These are phyloP conservation scores for Corythornis vintsioides DNA, from an alignment of 2,113 vertebrate species.

Conservation along the genomic window DNA sequence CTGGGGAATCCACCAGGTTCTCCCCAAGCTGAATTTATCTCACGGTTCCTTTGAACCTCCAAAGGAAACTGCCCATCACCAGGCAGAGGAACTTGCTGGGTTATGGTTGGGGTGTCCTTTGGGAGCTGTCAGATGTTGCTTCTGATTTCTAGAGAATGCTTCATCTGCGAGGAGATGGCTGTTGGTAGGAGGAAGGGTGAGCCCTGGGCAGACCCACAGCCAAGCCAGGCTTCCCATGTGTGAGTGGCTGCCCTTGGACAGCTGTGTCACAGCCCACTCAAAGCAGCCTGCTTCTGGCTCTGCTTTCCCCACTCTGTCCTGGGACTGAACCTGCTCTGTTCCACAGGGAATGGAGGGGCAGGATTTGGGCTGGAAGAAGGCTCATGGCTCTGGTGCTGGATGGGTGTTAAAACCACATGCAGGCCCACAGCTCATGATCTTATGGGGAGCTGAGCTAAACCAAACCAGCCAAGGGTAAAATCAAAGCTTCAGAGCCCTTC, in stretches of 20 bases:
- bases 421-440: rapidly evolving
- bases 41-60: not conserved
- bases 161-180: rapidly evolving
- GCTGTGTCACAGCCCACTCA: rapidly evolving
- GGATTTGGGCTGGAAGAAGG: not conserved
- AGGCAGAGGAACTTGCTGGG: not conserved
- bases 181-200: not conserved
- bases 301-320: not conserved
- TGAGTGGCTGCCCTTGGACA: not conserved
- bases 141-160: not conserved
- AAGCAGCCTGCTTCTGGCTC: not conserved
- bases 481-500: not conserved
- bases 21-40: not conserved
- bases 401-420: rapidly evolving
- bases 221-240: not conserved
- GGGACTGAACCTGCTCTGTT: not conserved
- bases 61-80: not conserved
- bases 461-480: not conserved
- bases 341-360: not conserved
- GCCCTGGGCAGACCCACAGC: not conserved
- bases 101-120: not conserved
- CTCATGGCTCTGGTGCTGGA: not conserved
- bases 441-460: not conserved
- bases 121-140: not conserved
- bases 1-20: not conserved